These are phyloP conservation scores for Psettodes erumei DNA, from an alignment of 2,113 vertebrate genomes.

Conservation along the genomic window DNA sequence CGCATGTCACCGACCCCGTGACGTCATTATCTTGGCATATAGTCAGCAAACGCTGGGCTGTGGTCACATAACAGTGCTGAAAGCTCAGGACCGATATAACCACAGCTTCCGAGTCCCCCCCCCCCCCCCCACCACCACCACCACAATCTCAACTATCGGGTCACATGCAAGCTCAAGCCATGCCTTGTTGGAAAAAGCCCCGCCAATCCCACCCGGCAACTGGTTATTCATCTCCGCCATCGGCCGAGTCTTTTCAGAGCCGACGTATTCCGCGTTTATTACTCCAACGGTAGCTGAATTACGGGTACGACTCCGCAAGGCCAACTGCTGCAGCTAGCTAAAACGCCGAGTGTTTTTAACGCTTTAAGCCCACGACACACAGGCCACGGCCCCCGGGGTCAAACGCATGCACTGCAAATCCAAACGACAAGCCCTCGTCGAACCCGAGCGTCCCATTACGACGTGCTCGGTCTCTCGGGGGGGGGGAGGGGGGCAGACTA, in stretches of 20 bases:
- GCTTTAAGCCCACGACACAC: constrained; percentile 42
- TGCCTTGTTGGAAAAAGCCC: constrained; percentile 58
- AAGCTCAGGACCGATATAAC: constrained; percentile 67
- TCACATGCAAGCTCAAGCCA: constrained; percentile 71
- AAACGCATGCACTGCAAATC: constrained; percentile 54
- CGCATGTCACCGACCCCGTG: constrained; percentile 24
- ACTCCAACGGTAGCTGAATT: constrained; percentile 10
- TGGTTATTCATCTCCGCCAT: constrained; percentile 6
- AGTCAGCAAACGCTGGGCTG: constrained; percentile 25
- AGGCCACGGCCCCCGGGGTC: constrained; percentile 1
- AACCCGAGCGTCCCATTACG: constrained; percentile 30
- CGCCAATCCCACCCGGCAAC: constrained; percentile 43
- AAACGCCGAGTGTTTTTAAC: too few species aligned
- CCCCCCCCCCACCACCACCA: too few species aligned
- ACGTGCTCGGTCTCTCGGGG: constrained; percentile 5
- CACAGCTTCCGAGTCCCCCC: constrained; percentile 49
- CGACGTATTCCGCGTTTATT: constrained; percentile 10
- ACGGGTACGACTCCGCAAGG: constrained; percentile 18
- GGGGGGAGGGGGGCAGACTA: constrained; percentile 13
- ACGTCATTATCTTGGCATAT: constrained; percentile 43
- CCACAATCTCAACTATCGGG: constrained; percentile 57
- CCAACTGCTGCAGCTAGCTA: constrained; percentile 11
- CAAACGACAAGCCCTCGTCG: constrained; percentile 31
- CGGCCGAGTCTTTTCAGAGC: constrained; percentile 11
- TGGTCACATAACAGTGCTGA: constrained; percentile 50